These are phyloP conservation scores for Sphyrna mokarran DNA, from an alignment of 2,113 vertebrate species.

Conservation along the genomic window DNA sequence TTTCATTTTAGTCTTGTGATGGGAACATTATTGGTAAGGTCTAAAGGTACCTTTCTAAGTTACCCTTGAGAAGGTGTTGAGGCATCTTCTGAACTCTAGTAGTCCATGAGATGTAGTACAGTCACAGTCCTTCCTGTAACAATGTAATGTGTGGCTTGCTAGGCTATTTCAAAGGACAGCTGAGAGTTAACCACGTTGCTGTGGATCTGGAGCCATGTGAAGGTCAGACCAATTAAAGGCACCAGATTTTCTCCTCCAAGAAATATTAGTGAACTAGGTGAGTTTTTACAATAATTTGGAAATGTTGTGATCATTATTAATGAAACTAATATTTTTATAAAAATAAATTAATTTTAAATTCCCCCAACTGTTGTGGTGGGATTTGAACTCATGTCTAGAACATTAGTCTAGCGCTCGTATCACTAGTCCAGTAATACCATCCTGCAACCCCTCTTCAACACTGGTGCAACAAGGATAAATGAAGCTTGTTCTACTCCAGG, in stretches of 20 bases:
- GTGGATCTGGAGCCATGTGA: neutral
- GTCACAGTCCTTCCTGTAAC: neutral
- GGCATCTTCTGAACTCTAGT: neutral
- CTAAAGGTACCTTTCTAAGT: too few relatives aligned
- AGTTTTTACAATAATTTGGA: too few relatives aligned
- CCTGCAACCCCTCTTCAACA: neutral
- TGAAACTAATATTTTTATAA: too few relatives aligned
- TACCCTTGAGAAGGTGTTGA: neutral
- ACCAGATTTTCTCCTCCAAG: too few relatives aligned
- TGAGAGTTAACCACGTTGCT: neutral
- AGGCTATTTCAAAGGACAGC: neutral
- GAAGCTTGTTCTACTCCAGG: neutral
- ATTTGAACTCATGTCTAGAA: too few relatives aligned
- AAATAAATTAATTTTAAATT: too few relatives aligned
- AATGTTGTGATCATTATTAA: too few relatives aligned
- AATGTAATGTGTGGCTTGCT: neutral
- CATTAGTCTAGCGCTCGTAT: too few relatives aligned
- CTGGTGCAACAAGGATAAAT: neutral
- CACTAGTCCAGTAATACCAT: too few relatives aligned
- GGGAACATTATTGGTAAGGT: neutral
- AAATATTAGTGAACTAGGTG: too few relatives aligned
- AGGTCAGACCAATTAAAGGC: neutral
- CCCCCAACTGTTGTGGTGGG: too few relatives aligned
- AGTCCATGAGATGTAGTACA: neutral
- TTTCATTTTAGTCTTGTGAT: neutral